A percentile compares a stretch with the other conserved stretches of the same genome.
Conservation (phyloP, 2,888 invertebrate genomes). For the Gortyna flavago region DNA sequence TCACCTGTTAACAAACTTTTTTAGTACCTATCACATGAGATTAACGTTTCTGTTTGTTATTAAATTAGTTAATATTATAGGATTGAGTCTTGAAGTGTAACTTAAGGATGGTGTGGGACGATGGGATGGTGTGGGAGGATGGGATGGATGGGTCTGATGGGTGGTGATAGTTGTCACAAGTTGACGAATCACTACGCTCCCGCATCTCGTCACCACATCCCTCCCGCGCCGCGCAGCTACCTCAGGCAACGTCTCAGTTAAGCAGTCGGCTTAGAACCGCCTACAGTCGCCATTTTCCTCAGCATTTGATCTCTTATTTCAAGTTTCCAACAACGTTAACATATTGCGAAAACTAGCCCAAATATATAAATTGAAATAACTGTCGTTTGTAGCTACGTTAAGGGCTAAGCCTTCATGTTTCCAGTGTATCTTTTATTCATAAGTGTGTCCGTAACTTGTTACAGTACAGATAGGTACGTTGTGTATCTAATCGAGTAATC, state of each 20-base stretch:
- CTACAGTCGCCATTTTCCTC: background rate
- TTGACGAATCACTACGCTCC: too few relatives aligned
- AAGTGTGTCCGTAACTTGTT: constrained; percentile 13
- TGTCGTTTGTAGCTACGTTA: constrained; percentile 34
- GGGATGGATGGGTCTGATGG: too few relatives aligned
- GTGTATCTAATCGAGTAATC: background rate
- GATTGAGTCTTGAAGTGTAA: background rate
- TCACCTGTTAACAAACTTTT: constrained; percentile 21
- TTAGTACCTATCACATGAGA: background rate
- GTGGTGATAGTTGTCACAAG: too few relatives aligned
- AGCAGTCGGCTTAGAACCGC: too few relatives aligned
- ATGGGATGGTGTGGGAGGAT: too few relatives aligned
- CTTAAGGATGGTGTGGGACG: too few relatives aligned
- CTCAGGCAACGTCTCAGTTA: too few relatives aligned
- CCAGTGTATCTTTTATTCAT: constrained; percentile 57
- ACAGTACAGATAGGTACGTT: constrained; percentile 4
- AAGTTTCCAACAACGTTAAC: constrained; percentile 8
- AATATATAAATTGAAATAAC: constrained; percentile 39
- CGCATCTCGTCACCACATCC: too few relatives aligned
- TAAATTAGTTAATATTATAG: background rate
- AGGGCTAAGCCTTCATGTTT: constrained; percentile 43
- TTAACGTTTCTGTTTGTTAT: constrained; percentile 6
- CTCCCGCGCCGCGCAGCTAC: too few relatives aligned
- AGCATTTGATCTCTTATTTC: constrained; percentile 1
- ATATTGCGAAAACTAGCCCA: constrained; percentile 21